Evolutionary conservation across 2,888 invertebrate genomes (phyloP).

Genomic region (Drosophila engyochracea): DNA sequence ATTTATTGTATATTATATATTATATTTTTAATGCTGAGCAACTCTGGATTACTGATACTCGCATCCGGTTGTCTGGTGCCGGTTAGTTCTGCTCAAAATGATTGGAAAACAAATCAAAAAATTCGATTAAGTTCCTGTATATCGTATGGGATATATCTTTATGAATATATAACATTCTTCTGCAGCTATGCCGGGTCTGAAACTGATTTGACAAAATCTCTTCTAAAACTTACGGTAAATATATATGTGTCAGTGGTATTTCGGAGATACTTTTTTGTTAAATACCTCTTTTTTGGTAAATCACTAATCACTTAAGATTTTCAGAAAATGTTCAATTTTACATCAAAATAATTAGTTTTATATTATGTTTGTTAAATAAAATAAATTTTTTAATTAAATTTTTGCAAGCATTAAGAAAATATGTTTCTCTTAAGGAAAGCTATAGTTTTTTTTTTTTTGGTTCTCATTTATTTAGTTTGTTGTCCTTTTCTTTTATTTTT

Average conservation of each 20-base stretch:
- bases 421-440: neutral
- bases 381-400: neutral
- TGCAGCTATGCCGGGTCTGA: too few species aligned
- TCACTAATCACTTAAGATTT: too few species aligned
- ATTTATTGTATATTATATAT: neutral
- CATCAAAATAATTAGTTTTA: neutral
- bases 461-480: neutral
- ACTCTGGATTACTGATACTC: neutral
- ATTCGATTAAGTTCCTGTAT: neutral
- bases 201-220: too few species aligned
- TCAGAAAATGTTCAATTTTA: neutral
- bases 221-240: neutral
- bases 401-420: neutral
- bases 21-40: neutral
- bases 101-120: neutral
- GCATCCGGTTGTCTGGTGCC: too few species aligned
- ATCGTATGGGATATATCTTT: neutral
- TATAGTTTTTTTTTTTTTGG: neutral
- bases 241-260: neutral
- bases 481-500: neutral
- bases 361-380: neutral
- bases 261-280: neutral
- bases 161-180: neutral
- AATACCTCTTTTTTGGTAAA: fast-evolving
- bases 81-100: neutral